Evolutionary conservation across 1,140 invertebrate genomes (phyloP), one percentile per base, ranked within the genome.

Genomic region (Zaprionus vittiger): DNA sequence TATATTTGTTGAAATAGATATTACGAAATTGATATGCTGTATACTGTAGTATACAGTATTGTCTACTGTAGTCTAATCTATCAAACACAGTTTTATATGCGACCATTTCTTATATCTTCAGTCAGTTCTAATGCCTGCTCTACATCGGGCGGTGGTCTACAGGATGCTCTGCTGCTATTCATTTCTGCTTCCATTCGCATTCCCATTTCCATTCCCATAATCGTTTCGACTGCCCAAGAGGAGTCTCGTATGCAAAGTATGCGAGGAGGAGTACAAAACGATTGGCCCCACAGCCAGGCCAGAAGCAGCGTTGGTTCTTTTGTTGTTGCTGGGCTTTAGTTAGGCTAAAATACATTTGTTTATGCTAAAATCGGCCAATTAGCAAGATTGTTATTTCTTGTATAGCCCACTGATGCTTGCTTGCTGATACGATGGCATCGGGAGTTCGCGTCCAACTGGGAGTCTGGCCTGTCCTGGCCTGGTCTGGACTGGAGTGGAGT

Each of bases 331-430:
- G 54, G 73, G 68, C 65, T 89, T 89, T 89, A 90, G 85, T 89
- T 89, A 91, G 86, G 82, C 70, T 89, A 85, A 92, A 92, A 92
- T 92, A 92, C 91, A 92, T 92, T 92, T 92, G 91, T 92, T 92
- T 92, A 92, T 92, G 91, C 91, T 92, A 92, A 92, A 92, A 92
- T 92, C 89, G 84, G 70, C 91, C 91, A 92, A 92, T 92, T 92
- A 92, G 91, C 70, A 92, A 92, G 91, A 92, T 92, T 92, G 91
- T 92, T 92, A 92, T 92, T 92, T 92, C 87, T 84, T 84, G 91
- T 86, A 91, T 82, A 75, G 91, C 74, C 73, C 80, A 65, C 91
- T 78, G 91, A 92, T 92, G 83, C 83, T 80, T 56, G 70, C 57
- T 34, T 52, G 64, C 79, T 79, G 83, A 91, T 91, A 91, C 20